phyloP scores from a whole-genome alignment of 37 sponge, comb jelly and placozoan genomes.

The Mnemiopsis leidyi region DNA sequence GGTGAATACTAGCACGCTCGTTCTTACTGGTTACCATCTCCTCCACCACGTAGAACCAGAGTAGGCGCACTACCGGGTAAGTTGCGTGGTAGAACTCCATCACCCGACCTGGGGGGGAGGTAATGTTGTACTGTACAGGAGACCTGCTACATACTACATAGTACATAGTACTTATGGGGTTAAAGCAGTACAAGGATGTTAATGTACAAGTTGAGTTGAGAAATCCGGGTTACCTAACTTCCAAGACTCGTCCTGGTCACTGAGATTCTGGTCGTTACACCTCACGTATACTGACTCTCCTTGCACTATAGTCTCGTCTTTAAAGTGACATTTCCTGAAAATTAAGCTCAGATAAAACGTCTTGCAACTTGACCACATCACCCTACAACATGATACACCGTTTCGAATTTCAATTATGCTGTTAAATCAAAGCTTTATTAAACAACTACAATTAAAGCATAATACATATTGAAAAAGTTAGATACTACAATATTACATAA shows the following conservation, averaged over 20 bases:
- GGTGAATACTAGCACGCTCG: constrained; percentile 31
- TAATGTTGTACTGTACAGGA: too few species aligned
- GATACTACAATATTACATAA: too few species aligned
- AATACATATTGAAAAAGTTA: too few species aligned
- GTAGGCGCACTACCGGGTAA: background rate
- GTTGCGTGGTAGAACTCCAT: constrained; percentile 48
- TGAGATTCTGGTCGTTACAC: constrained; percentile 4
- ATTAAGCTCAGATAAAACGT: too few species aligned
- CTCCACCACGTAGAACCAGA: constrained; percentile 62
- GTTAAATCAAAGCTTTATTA: too few species aligned
- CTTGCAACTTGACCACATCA: too few species aligned
- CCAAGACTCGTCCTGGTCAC: background rate
- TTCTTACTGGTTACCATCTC: constrained; percentile 61
- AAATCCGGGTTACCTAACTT: background rate
- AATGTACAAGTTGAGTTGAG: background rate
- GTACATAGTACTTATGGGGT: too few species aligned
- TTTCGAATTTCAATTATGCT: too few species aligned
- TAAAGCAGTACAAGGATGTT: too few species aligned
- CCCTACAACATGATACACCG: too few species aligned
- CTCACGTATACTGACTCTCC: constrained; percentile 46
- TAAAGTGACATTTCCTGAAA: constrained; percentile 38
- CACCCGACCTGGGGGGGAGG: background rate
- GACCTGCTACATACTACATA: too few species aligned
- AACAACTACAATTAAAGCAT: too few species aligned
- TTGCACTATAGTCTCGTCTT: background rate